phyloP scores from a whole-genome alignment of 1,140 invertebrate species.

The Sitophilus oryzae region DNA sequence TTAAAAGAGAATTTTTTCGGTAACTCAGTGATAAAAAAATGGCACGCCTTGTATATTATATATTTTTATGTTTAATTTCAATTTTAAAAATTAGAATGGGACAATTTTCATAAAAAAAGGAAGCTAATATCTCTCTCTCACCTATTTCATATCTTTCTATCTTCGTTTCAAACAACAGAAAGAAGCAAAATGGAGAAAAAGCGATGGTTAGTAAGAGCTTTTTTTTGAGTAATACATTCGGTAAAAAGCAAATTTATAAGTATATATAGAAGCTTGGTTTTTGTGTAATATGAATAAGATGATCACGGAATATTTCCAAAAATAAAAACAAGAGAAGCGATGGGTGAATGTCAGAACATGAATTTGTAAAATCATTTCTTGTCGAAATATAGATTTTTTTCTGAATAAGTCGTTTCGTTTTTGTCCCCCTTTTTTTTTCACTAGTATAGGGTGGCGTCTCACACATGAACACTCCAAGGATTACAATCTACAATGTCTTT shows the following conservation, averaged over 20 bases:
- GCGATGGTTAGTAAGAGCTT: neutral
- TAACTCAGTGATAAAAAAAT: no score
- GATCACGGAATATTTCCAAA: conserved; percentile 13
- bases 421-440: no score
- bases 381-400: conserved; percentile 48
- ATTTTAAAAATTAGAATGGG: no score
- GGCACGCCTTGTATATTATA: no score
- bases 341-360: conserved; percentile 43
- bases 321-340: conserved; percentile 12
- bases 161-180: conserved; percentile 1
- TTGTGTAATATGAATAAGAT: conserved; percentile 13
- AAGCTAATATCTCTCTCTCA: neutral
- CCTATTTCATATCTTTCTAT: conserved; percentile 8
- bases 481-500: no score
- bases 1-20: no score
- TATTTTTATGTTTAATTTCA: no score
- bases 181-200: neutral
- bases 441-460: no score
- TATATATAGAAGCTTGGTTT: conserved; percentile 28
- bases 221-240: neutral
- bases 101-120: no score
- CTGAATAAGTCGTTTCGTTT: no score
- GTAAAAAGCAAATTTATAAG: conserved; percentile 7
- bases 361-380: conserved; percentile 54
- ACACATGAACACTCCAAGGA: no score